phyloP scores from a whole-genome alignment of 2,113 vertebrate genomes.

The Daubentonia madagascariensis region DNA sequence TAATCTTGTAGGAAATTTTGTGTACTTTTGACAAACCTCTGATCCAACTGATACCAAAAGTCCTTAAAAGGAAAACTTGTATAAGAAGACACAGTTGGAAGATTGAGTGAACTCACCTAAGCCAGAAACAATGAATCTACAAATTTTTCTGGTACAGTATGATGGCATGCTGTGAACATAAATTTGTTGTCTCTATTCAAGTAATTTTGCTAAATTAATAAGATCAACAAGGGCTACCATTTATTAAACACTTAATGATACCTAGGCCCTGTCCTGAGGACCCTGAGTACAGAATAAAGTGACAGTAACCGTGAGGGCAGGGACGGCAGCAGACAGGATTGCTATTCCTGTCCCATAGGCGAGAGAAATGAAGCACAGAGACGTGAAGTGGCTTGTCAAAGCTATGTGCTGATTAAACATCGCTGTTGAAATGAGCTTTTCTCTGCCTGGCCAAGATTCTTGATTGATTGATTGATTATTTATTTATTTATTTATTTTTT shows the following conservation, averaged over 20 bases:
- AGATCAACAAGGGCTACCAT: neutral
- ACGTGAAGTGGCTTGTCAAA: neutral
- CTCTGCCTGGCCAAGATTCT: neutral
- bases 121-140: neutral
- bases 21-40: neutral
- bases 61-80: neutral
- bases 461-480: neutral
- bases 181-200: neutral
- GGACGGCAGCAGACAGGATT: fast-evolving
- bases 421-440: neutral
- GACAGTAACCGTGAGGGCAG: neutral
- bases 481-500: neutral
- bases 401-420: neutral
- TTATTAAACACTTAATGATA: neutral
- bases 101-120: neutral
- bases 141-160: neutral
- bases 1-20: neutral
- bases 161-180: neutral
- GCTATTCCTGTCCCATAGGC: fast-evolving
- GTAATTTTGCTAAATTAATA: neutral
- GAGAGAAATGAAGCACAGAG: neutral
- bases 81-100: neutral
- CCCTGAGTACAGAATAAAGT: neutral
- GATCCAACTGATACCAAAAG: neutral
- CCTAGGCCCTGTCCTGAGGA: neutral